These are phyloP conservation scores for Gopherus flavomarginatus DNA, from an alignment of 2,113 vertebrate species.

Conservation along the genomic window DNA sequence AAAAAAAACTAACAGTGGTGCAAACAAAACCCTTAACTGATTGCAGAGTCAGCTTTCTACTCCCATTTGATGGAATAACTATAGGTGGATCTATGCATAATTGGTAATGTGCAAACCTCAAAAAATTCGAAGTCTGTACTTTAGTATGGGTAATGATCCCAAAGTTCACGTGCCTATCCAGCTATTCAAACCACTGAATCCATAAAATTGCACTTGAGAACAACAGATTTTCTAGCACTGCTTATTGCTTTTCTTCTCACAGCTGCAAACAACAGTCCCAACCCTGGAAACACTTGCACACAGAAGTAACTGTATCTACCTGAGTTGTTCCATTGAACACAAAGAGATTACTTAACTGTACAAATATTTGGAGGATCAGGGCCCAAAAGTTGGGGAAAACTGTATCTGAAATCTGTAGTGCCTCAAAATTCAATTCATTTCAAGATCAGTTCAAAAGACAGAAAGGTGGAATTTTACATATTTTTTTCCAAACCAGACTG, in stretches of 20 bases:
- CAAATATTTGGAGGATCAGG: background rate
- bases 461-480: background rate
- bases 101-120: background rate
- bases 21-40: background rate
- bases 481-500: background rate
- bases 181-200: background rate
- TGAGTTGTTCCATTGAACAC: background rate
- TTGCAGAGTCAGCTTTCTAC: background rate
- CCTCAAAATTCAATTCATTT: background rate
- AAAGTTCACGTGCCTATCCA: background rate
- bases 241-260: background rate
- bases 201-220: background rate
- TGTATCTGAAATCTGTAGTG: background rate
- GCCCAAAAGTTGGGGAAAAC: background rate
- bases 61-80: background rate
- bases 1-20: background rate
- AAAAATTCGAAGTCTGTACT: background rate
- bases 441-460: background rate
- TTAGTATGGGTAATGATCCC: background rate
- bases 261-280: background rate
- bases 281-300: background rate
- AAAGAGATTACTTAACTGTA: background rate
- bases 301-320: background rate
- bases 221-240: background rate
- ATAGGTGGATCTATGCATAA: background rate